Base-by-base conservation (phyloP, 2,888 invertebrate genomes). In the Agonopterix heracliana region DNA sequence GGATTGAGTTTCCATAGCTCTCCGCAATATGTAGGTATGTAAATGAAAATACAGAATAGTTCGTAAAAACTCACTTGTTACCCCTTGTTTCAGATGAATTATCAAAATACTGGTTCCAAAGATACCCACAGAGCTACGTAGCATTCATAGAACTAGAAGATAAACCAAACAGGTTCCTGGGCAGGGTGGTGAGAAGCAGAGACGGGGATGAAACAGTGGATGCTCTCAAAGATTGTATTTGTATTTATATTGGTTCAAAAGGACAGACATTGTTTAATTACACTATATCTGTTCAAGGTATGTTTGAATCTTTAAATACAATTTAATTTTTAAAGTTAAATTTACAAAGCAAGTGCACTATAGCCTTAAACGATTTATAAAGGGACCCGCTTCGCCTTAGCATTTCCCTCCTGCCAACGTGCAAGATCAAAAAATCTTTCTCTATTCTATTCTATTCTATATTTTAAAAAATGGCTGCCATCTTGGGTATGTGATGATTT, bases 231-330 rank as follows among this genome's bases (percentile, higher is more conserved):
- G 86, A 91, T 26, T 92, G 90, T 53, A 73, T 89, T 14, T 91
- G 93, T 57, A 71, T 95, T 45, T 93, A 92, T 68, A 75, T 95
- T 50, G 95, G 95, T 0, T 66, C 79, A 1, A 91, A 92, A 60
- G 91, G 91, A 59, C 91, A 91, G 54, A 90, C 92, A 1, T 79
- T 94, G 45, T 91, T 92, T 38, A 93, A 92, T 67, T 87, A 91
- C 26, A 89, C 90, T 3, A 75, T 93, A 56, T 88, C 90, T 26
- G 70, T 90, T 45, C 77, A 79, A 78, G 89, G 90, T 89, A 71
- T 38, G 38, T 38, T 38, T 26, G 5, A 26, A 5, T 26, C 3
- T 1, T 26, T 3, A 26, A 26, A 26, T 26, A 26, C 26, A 26
- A 26, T 7, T 26, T 26, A 1, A 26, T 26, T 26, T 26, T 5